Percentiles rank a stretch among this genome's conserved stretches.
Conservation (phyloP, 2,888 invertebrate genomes). For the Lypha dubia region DNA sequence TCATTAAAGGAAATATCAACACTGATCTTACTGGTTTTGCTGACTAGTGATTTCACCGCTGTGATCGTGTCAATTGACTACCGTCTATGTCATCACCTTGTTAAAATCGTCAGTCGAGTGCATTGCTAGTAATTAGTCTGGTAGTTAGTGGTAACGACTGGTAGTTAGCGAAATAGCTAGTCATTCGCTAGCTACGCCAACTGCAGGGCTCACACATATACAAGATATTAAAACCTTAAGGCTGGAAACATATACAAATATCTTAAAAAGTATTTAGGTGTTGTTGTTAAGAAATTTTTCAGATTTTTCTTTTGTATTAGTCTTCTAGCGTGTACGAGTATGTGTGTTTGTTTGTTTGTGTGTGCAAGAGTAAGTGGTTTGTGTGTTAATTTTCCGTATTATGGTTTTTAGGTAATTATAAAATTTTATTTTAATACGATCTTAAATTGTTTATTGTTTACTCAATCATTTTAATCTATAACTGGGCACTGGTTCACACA, state of each 20-base stretch:
- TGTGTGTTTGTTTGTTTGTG: background rate
- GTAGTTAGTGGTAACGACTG: too few relatives aligned
- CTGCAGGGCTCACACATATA: background rate
- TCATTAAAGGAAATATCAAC: too few relatives aligned
- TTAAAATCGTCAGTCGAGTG: too few relatives aligned
- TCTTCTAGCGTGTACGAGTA: too few relatives aligned
- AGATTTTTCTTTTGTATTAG: background rate
- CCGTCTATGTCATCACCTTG: too few relatives aligned
- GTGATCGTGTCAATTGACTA: too few relatives aligned
- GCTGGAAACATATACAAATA: constrained; percentile 18
- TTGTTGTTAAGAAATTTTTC: constrained; percentile 9
- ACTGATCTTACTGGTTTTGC: too few relatives aligned
- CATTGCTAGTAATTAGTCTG: too few relatives aligned
- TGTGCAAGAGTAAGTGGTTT: too few relatives aligned
- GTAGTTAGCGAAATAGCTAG: too few relatives aligned
- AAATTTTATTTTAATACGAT: constrained; percentile 59
- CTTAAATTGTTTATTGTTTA: constrained; percentile 70
- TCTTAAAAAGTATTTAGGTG: background rate
- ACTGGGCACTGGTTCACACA: constrained; percentile 44
- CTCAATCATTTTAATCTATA: constrained; percentile 67
- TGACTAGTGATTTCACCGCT: too few relatives aligned
- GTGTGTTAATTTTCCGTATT: constrained; percentile 45
- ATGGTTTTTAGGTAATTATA: constrained; percentile 65
- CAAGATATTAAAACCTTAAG: constrained; percentile 9
- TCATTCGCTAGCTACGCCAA: too few relatives aligned